phyloP scores from a whole-genome alignment of 2,797 vertebrate genomes.

The Pelodytes ibericus region DNA sequence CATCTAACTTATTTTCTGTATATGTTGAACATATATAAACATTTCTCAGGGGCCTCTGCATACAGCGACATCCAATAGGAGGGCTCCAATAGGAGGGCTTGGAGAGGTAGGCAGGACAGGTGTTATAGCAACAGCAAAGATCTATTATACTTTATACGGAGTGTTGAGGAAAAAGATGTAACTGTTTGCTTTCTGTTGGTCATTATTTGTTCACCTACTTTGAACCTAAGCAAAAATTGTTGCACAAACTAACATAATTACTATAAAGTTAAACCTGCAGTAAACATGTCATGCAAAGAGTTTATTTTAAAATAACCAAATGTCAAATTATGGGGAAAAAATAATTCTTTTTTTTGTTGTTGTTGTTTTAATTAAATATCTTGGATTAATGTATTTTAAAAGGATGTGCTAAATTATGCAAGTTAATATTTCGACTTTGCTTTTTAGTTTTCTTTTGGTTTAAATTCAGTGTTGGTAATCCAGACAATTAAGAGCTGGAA shows the following conservation, averaged over 20 bases:
- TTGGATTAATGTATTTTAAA: conserved; percentile 3
- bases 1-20: no score
- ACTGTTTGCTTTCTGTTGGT: no score
- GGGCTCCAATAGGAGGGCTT: no score
- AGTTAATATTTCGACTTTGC: neutral
- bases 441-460: neutral
- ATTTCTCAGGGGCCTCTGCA: no score
- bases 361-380: no score
- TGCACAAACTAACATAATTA: neutral
- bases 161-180: no score
- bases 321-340: neutral
- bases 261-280: neutral
- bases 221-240: neutral
- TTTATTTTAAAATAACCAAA: neutral
- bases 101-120: no score
- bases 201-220: neutral
- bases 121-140: no score
- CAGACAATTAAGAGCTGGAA: conserved; percentile 38
- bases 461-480: conserved; percentile 5
- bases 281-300: neutral
- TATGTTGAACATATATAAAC: no score
- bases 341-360: no score
- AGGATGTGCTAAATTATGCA: conserved; percentile 27
- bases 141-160: no score
- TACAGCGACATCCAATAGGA: no score